Percentiles rank a stretch among this genome's conserved stretches.
phyloP scores from a whole-genome alignment of 2,113 vertebrate species.

The Sylvia atricapilla region DNA sequence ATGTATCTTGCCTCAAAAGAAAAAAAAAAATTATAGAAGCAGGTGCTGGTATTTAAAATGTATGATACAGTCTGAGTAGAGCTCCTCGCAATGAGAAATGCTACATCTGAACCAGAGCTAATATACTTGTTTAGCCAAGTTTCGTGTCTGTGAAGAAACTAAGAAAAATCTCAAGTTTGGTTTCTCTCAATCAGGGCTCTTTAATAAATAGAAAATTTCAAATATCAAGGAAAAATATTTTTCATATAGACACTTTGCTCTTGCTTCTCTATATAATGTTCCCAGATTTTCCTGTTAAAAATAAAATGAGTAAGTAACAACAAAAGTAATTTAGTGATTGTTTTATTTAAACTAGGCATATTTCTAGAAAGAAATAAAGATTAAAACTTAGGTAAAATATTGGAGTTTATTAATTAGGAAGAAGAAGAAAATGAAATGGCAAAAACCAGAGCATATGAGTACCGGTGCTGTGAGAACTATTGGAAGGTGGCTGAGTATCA shows the following conservation, averaged over 20 bases:
- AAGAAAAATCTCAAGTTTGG: neutral
- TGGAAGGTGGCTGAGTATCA: neutral
- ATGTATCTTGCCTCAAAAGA: neutral
- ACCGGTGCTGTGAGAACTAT: neutral
- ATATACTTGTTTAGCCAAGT: neutral
- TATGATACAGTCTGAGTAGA: neutral
- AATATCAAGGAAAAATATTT: neutral
- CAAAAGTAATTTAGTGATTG: neutral
- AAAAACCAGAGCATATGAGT: neutral
- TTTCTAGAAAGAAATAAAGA: neutral
- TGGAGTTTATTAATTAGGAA: neutral
- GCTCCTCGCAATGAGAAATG: neutral
- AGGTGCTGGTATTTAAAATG: neutral
- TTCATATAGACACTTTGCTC: neutral
- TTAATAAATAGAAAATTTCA: neutral
- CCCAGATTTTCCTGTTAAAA: neutral
- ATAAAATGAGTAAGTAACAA: neutral
- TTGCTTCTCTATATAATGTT: neutral
- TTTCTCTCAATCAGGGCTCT: neutral
- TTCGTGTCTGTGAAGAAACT: neutral
- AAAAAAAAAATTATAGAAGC: neutral
- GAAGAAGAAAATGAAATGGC: neutral
- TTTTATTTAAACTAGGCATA: neutral
- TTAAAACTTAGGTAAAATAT: neutral
- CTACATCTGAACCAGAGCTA: rapidly evolving